Percentiles rank a stretch among this genome's conserved stretches.
Evolutionary conservation across 2,888 invertebrate genomes (phyloP).

Genomic region (Microctonus aethiopoides): DNA sequence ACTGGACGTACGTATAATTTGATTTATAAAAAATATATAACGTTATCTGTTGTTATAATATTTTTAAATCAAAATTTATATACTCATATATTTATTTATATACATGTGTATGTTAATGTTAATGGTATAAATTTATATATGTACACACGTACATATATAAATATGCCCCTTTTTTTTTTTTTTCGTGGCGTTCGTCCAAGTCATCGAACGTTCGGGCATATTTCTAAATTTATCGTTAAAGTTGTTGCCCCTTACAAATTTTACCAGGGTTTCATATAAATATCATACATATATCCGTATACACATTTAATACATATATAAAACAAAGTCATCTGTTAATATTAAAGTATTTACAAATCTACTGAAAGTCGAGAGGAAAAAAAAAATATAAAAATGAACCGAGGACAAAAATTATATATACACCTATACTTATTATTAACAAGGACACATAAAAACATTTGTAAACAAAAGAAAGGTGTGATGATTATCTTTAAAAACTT

Average conservation of each 20-base stretch:
- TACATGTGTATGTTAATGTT: too few species aligned
- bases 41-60: too few species aligned
- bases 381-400: neutral
- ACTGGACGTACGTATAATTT: too few species aligned
- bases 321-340: neutral
- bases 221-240: slow-evolving; percentile 34
- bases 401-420: neutral
- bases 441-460: neutral
- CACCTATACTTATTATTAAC: neutral
- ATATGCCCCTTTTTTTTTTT: slow-evolving; percentile 8
- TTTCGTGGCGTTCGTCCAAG: slow-evolving; percentile 25
- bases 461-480: neutral
- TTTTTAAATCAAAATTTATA: too few species aligned
- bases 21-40: too few species aligned
- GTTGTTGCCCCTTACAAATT: slow-evolving; percentile 26
- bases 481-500: too few species aligned
- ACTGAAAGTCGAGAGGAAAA: neutral
- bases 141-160: neutral
- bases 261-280: neutral
- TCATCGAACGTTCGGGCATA: slow-evolving; percentile 29
- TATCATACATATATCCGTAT: neutral
- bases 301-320: neutral
- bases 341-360: neutral
- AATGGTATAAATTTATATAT: too few species aligned
- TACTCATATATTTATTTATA: too few species aligned